Conservation (phyloP, 2,797 vertebrate genomes). For the Sebastes paucispinis region DNA sequence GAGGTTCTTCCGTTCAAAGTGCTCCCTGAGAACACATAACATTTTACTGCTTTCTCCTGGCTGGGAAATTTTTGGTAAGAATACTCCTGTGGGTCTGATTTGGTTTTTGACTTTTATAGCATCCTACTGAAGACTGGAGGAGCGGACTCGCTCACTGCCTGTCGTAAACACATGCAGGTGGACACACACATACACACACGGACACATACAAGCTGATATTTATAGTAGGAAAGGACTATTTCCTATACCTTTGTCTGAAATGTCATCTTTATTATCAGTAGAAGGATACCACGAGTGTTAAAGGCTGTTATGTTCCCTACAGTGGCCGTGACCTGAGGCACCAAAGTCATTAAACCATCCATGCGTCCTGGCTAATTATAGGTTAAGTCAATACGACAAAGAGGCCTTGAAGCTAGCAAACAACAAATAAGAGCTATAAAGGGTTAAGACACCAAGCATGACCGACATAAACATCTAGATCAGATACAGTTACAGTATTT, state of each 20-base stretch:
- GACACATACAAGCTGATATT: conserved; percentile 24
- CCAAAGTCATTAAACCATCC: conserved; percentile 54
- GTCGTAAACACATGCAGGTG: conserved; percentile 52
- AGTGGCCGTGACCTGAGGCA: conserved; percentile 60
- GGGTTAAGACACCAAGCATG: conserved; percentile 30
- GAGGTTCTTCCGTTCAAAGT: conserved; percentile 61
- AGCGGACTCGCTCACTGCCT: conserved; percentile 45
- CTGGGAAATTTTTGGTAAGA: conserved; percentile 64
- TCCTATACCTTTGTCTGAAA: conserved; percentile 56
- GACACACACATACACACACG: conserved; percentile 6
- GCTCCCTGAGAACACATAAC: conserved; percentile 72
- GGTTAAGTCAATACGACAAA: conserved; percentile 67
- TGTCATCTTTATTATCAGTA: conserved; percentile 60
- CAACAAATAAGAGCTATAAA: conserved; percentile 12
- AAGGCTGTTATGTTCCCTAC: conserved; percentile 46
- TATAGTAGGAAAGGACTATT: conserved; percentile 43
- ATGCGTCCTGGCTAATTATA: conserved; percentile 65
- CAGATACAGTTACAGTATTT: conserved; percentile 41
- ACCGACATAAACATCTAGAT: conserved; percentile 43
- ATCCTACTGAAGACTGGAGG: conserved; percentile 64
- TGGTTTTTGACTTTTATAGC: conserved; percentile 70
- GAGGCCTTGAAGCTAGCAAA: conserved; percentile 50
- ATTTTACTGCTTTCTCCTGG: conserved; percentile 71
- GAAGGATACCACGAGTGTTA: conserved; percentile 33
- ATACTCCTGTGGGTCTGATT: conserved; percentile 69